phyloP scores from a whole-genome alignment of 2,113 vertebrate species.

The Thunnus maccoyii region DNA sequence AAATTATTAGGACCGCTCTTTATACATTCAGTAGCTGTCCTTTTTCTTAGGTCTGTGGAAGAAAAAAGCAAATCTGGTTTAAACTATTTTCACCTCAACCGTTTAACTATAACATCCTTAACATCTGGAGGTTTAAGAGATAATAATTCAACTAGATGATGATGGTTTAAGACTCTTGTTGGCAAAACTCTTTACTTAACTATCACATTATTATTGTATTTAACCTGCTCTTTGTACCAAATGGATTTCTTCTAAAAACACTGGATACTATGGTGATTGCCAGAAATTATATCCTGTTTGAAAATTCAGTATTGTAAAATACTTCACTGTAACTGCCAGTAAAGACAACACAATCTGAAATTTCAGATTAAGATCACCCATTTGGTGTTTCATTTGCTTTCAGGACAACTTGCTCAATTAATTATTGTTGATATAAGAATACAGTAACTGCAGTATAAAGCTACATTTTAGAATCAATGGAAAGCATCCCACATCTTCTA shows the following conservation, averaged over 20 bases:
- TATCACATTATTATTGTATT: conserved; percentile 11
- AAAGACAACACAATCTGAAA: neutral
- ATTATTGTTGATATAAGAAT: neutral
- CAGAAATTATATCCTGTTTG: too few relatives aligned
- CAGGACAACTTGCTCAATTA: neutral
- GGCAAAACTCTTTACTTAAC: conserved; percentile 2
- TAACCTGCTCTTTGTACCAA: neutral
- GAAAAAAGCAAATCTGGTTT: neutral
- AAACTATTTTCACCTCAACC: neutral
- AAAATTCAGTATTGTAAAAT: too few relatives aligned
- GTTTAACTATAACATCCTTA: neutral
- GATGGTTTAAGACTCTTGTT: neutral
- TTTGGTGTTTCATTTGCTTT: neutral
- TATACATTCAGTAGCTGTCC: neutral
- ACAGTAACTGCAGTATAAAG: neutral
- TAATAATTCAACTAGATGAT: conserved; percentile 17
- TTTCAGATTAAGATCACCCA: neutral
- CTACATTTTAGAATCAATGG: neutral
- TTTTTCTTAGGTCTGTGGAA: neutral
- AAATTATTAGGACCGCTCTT: neutral
- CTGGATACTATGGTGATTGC: too few relatives aligned
- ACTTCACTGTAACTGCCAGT: too few relatives aligned
- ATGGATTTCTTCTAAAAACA: neutral
- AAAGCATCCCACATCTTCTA: neutral
- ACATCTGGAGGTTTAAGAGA: neutral